Base-by-base conservation (phyloP, 2,113 vertebrate species). In the Petromus typicus region DNA sequence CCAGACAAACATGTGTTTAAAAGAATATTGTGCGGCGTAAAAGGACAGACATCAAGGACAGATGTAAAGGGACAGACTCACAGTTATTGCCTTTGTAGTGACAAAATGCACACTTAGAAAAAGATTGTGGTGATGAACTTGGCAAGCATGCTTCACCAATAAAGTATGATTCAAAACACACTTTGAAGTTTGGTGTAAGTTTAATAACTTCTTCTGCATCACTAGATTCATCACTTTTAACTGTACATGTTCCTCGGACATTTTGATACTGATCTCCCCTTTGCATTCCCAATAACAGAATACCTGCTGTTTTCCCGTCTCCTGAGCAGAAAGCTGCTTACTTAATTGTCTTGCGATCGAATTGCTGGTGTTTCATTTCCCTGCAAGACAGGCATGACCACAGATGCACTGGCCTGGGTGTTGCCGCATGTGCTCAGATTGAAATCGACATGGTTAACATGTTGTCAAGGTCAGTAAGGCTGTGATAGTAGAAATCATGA, bases 181-280 rank as follows among this genome's bases (percentile, higher is more conserved):
- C 6, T 86, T 91, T 64, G 14, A 89, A 85, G 43, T 37, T 45
- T 43, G 69, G 9, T 30, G 20, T 30, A 34, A 59, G 20, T 93
- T 88, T 84, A 97, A 81, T 71, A 17, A 85, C 14, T n/a, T 93
- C 25, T 51, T 17, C 90, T 96, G n/a, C 96, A 43, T 81, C 82
- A 87, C 30, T 4, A 4, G 80, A 22, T 30, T 17, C 9, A 61
- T 57, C 17, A 78, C 27, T 90, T 85, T 86, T 95, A 73, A 56
- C n/a, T 79, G 5, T 85, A 48, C 82, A 91, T 40, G 78, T 69
- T 89, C 95, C 27, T 84, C 63, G 92, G 43, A 4, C 7, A 89
- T 0, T 3, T 86, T 30, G 45, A 59, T 95, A 85, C n/a, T 90
- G 43, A 59, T 64, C 86, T 0, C 93, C 51, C 86, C 32, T 86